Base-by-base conservation (phyloP, 2,797 vertebrate genomes). In the Chelmon rostratus region DNA sequence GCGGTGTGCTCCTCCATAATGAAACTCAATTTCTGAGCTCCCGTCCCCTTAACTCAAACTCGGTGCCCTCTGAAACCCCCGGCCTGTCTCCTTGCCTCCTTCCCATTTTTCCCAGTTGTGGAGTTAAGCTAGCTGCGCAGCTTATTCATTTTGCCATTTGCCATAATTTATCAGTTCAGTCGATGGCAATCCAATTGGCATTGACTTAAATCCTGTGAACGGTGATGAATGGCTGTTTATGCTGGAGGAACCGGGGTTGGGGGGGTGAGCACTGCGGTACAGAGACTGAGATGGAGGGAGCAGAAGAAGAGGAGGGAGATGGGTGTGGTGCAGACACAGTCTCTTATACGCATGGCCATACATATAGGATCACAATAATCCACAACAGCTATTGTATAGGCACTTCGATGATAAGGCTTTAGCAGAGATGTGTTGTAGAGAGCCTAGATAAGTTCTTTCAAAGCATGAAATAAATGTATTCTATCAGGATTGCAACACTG, bases 111-210 rank as follows among this genome's bases (percentile, higher is more conserved):
- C 44, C 25, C 42, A 63, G 67, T 58, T 67, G 61, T 44, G 81
- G 53, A 66, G 38, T 79, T 88, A 74, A 69, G 80, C 70, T 73
- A 46, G 49, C 40, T 50, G 23, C 31, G 38, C 68, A 56, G 76
- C 46, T 76, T 85, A 88, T 87, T 89, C 71, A 81, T 86, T 78
- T 88, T 80, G 79, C 85, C 81, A 58, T 89, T 88, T 81, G 84
- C 78, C 49, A 40, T 89, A 79, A 82, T 89, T 84, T 79, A 85
- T 89, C 86, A 87, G 73, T 76, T 86, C 61, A 73, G 57, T 91
- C 82, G 44, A 91, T 92, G 23, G 73, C 85, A 88, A 91, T 91
- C 56, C 79, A 88, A 86, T 92, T 82, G 77, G 78, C 79, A 91
- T 86, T 79, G 85, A 90, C 81, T 83, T 74, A 62, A 84, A 84